Base-by-base conservation (phyloP, 2,888 invertebrate genomes). In the Sycophila texana region DNA sequence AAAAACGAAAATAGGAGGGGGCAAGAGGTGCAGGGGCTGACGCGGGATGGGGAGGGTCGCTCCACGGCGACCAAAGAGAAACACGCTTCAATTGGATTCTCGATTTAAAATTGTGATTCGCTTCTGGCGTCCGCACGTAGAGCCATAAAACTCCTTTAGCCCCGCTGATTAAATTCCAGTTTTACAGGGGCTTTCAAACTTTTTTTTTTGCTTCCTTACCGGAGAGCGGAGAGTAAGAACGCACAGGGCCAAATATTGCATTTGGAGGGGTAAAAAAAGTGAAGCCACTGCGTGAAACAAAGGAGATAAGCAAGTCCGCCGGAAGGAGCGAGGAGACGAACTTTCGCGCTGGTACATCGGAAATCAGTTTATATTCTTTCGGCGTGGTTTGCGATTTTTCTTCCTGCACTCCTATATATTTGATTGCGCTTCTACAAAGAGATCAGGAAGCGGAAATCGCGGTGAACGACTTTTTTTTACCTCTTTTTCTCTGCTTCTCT, bases 51-150 rank as follows among this genome's bases (percentile, higher is more conserved):
- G 39, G n/a, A 5, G 2, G 39, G 18, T n/a, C 7, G 30, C n/a
- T 16, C n/a, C 47, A n/a, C 26, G 18, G 20, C 18, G 58, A 58
- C 18, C 70, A 70, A 58, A 77, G 70, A 70, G 58, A 80, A 77
- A 67, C 61, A 18, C 60, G 16, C 60, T 79, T 63, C 57, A 51
- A 66, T 66, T 20, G 60, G 66, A 71, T 72, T 70, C 70, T 80
- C 80, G n/a, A 80, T 80, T 77, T 77, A 26, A 77, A 80, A 80
- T 77, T 77, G 77, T 73, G 71, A 80, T 80, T 76, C 65, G 39
- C 5, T 10, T 14, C n/a, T 14, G 10, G 12, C 20, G 4, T 18
- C 30, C 16, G 20, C 58, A 2, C n/a, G 49, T 65, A 65, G 14
- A n/a, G 7, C 39, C 39, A 61, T 78, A 73, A 78, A 78, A 73